Conservation (phyloP, 2,797 vertebrate species). For the Apodemus agrarius region DNA sequence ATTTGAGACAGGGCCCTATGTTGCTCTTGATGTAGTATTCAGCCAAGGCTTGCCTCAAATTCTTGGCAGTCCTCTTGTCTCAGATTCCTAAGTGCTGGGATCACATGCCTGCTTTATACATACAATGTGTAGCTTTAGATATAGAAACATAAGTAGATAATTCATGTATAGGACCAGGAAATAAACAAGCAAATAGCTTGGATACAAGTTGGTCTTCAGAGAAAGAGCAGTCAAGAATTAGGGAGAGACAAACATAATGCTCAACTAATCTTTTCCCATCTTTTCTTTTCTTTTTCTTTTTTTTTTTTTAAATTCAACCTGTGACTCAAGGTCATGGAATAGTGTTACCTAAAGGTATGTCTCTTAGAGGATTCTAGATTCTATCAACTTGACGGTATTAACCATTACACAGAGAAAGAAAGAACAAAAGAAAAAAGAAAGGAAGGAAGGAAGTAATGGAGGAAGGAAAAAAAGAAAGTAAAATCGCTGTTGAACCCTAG, state of each 20-base stretch:
- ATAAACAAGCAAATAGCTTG: background rate
- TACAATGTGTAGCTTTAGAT: background rate
- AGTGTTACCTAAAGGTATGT: background rate
- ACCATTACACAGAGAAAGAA: background rate
- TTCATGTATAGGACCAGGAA: background rate
- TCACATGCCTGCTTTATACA: too few relatives aligned
- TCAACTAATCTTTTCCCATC: background rate
- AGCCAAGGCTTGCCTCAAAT: background rate
- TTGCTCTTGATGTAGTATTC: background rate
- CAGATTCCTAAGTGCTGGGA: background rate
- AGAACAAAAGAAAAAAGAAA: background rate
- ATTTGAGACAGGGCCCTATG: background rate
- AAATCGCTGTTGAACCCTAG: background rate
- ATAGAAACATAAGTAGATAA: background rate
- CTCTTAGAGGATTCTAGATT: background rate
- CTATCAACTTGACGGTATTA: background rate
- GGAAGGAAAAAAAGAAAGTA: background rate
- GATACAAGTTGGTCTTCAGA: background rate
- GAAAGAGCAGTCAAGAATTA: background rate
- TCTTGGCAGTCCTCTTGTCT: background rate
- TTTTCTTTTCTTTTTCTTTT: too few relatives aligned
- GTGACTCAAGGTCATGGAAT: background rate
- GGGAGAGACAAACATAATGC: background rate
- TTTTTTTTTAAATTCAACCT: too few relatives aligned
- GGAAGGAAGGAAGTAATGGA: background rate